A percentile compares a stretch with the other conserved stretches of the same genome.
These are phyloP conservation scores for Orchesella flavescens DNA, from an alignment of 2,888 invertebrate species.

Conservation along the genomic window DNA sequence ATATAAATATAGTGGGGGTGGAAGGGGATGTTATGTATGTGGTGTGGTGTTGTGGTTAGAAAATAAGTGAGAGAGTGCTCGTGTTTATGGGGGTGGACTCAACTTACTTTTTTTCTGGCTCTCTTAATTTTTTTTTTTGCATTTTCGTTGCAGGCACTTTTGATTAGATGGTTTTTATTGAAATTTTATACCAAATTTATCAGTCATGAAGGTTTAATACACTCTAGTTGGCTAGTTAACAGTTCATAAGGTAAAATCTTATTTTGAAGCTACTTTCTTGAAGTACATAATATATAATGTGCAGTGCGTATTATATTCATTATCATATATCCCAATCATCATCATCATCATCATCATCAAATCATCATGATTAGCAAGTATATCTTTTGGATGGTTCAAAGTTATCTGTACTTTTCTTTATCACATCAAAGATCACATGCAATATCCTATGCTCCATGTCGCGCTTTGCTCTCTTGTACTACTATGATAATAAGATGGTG, in stretches of 20 bases:
- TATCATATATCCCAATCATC: neutral
- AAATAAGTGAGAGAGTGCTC: neutral
- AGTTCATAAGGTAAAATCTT: no score
- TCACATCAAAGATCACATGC: neutral
- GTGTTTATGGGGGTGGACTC: neutral
- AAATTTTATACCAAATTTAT: no score
- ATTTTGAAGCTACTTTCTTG: neutral
- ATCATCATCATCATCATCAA: neutral
- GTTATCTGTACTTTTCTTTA: neutral
- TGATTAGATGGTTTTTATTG: no score
- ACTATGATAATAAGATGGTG: neutral
- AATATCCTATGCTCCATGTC: neutral
- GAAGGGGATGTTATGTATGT: neutral
- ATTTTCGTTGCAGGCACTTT: no score
- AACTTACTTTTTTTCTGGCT: no score
- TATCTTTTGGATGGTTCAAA: neutral
- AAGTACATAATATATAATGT: neutral
- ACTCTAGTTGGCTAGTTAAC: neutral
- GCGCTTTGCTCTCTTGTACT: no score
- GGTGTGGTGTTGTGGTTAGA: no score
- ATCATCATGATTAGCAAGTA: neutral
- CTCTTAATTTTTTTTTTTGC: no score
- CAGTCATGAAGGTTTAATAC: neutral
- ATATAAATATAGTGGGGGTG: slow-evolving; percentile 19
- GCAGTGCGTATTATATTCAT: neutral